A percentile compares a stretch with the other conserved stretches of the same genome.
These are phyloP conservation scores for Lamprologus sp. DNA, from an alignment of 2,113 vertebrate genomes.

Conservation along the genomic window DNA sequence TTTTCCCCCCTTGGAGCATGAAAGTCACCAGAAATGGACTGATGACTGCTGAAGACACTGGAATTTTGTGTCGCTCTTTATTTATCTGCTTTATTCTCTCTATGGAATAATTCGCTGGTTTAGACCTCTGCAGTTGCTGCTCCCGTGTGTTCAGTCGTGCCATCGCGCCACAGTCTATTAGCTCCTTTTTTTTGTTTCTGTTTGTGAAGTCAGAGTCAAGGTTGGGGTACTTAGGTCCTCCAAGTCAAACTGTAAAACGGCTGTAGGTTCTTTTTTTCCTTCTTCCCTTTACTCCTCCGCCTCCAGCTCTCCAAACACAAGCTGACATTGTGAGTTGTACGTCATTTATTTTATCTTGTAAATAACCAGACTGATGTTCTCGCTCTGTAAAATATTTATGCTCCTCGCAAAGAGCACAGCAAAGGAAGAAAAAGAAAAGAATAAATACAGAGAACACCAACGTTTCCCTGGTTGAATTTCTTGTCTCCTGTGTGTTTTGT, in stretches of 20 bases:
- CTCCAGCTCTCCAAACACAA: slow-evolving; percentile 9
- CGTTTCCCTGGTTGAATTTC: background rate
- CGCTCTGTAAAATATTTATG: slow-evolving; percentile 63
- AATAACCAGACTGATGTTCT: slow-evolving; percentile 56
- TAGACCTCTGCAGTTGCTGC: background rate
- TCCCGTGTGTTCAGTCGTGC: background rate
- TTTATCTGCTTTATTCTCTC: background rate
- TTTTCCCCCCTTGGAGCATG: background rate
- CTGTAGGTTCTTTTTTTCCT: background rate
- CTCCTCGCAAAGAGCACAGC: background rate
- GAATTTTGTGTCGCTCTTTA: background rate
- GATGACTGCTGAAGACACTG: background rate
- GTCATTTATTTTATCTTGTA: slow-evolving; percentile 59
- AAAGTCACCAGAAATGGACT: background rate
- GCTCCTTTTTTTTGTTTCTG: background rate
- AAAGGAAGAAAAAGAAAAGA: background rate
- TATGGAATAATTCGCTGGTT: fast-evolving
- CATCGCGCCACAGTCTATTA: background rate
- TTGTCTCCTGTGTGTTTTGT: background rate
- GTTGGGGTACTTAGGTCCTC: background rate
- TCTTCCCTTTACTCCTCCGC: background rate
- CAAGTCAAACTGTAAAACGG: background rate
- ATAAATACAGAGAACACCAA: slow-evolving; percentile 45
- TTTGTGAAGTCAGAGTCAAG: background rate
- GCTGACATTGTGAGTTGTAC: slow-evolving; percentile 36